Conservation (phyloP, 1,140 invertebrate genomes). For the Portunus trituberculatus region DNA sequence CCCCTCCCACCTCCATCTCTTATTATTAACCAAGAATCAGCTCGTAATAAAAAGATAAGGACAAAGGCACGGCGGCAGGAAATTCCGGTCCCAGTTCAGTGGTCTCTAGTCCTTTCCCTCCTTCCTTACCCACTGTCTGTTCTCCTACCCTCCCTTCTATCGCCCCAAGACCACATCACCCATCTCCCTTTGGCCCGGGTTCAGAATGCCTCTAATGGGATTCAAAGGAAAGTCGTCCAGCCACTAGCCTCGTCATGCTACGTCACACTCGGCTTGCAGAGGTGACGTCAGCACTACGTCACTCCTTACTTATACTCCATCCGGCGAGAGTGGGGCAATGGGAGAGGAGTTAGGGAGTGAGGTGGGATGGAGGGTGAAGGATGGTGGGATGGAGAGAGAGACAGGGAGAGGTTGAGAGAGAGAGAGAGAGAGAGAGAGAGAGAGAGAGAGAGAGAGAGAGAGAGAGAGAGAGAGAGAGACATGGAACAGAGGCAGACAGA, state of each 20-base stretch:
- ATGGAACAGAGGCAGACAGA: neutral
- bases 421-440: neutral
- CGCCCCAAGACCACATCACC: neutral
- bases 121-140: neutral
- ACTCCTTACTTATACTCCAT: neutral
- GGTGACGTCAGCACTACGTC: conserved; percentile 7
- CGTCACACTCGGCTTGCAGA: neutral
- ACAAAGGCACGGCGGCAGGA: neutral
- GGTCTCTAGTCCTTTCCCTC: neutral
- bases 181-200: neutral
- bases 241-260: neutral
- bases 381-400: neutral
- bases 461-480: neutral
- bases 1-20: neutral
- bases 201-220: neutral
- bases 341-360: neutral
- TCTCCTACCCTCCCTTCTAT: neutral
- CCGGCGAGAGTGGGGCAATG: neutral
- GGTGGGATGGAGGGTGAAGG: neutral
- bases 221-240: neutral
- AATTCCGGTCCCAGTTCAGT: conserved; percentile 8
- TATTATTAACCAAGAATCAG: neutral
- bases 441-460: neutral
- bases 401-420: neutral
- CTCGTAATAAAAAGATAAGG: neutral